Evolutionary conservation across 2,888 invertebrate genomes (phyloP), one percentile per base, ranked within the genome.

Genomic region (Hermaeophaga mercurialis): DNA sequence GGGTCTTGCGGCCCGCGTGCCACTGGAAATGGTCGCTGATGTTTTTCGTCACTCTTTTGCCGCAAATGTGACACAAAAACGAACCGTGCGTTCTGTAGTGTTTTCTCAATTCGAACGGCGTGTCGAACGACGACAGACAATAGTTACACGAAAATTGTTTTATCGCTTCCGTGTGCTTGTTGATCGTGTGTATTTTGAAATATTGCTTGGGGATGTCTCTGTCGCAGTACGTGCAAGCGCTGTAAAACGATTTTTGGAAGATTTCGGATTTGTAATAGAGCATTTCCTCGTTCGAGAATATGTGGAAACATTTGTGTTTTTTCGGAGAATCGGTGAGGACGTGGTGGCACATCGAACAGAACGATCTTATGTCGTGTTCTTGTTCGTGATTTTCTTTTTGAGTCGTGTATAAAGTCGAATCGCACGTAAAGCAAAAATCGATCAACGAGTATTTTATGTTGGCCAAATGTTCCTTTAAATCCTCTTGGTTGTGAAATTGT

Each of bases 31-130:
- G 54, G 18, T 47, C 48, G 17, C 53, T 59, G 52, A 18, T 61
- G 59, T 34, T 50, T 44, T 22, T 56, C 41, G 15, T 52, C 22
- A 28, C 34, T 39, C 31, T 57, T 44, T 62, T 61, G 3, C 63
- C 66, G 46, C 70, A 70, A n/a, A 62, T 50, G 12, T 70, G 64
- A 41, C 70, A 69, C 6, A 50, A 55, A 19, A 47, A 58, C 4
- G 8, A 4, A 2, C 9, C 3, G 9, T 46, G 47, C 17, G 9
- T 24, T 43, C 12, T 22, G 2, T 28, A 2, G 3, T 14, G 24
- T 26, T n/a, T 28, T 9, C 9, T 31, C 6, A 31, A 31, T 11
- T 11, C 31, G 3, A 31, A 3, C 9, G 2, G 2, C 2, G n/a
- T 31, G 9, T 31, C 31, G 6, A 31, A 31, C 3, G 31, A 11